Conservation (phyloP, 2,888 invertebrate genomes). For the Brachynemurus nebulosus region DNA sequence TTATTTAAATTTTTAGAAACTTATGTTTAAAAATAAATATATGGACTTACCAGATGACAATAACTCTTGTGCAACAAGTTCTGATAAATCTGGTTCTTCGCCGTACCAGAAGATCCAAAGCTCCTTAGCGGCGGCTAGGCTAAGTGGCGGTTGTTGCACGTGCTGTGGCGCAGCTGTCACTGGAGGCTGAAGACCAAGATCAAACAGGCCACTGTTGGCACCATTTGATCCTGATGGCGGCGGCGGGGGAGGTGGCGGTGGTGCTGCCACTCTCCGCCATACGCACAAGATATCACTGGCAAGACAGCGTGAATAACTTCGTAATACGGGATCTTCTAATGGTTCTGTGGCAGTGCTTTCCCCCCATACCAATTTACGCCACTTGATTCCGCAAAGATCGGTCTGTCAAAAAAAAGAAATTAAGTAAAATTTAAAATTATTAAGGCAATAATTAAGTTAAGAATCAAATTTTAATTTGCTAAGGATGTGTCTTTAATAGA, state of each 20-base stretch:
- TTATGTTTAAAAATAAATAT: not conserved
- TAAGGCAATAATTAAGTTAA: too few relatives aligned
- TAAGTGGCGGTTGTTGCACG: conserved; percentile 58
- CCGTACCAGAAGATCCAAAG: conserved; percentile 99
- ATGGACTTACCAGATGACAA: conserved; percentile 65
- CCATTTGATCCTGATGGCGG: conserved; percentile 19
- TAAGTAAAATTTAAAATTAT: too few relatives aligned
- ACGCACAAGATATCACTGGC: conserved; percentile 94
- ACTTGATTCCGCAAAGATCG: conserved; percentile 98
- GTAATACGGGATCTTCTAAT: conserved; percentile 78
- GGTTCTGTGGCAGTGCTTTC: conserved; percentile 52
- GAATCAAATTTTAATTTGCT: too few relatives aligned
- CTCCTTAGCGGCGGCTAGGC: conserved; percentile 83
- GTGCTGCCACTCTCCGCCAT: conserved; percentile 79
- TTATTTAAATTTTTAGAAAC: not conserved
- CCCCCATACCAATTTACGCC: conserved; percentile 88
- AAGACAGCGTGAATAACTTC: conserved; percentile 81
- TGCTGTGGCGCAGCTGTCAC: conserved; percentile 38
- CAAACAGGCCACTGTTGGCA: conserved; percentile 30
- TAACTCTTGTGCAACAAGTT: conserved; percentile 72
- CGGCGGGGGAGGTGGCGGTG: conserved; percentile 33
- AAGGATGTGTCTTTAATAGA: too few relatives aligned
- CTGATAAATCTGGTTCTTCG: conserved; percentile 82
- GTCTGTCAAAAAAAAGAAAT: conserved; percentile 56
- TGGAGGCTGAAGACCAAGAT: conserved; percentile 27